Conservation (phyloP, 2,113 vertebrate species). For the Boleophthalmus pectinirostris region DNA sequence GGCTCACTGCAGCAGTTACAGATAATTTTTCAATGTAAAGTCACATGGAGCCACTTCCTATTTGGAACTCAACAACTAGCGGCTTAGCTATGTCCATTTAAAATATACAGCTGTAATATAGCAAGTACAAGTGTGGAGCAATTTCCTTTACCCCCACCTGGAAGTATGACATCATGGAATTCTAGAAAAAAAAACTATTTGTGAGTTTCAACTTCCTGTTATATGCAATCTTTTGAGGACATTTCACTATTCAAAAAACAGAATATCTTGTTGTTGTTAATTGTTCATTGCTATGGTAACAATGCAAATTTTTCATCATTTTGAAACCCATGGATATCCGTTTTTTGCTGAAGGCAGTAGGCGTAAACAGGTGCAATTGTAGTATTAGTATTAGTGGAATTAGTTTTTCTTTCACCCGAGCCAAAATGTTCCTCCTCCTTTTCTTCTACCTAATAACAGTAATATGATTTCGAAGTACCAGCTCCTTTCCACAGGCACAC, state of each 20-base stretch:
- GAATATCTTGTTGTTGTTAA: no score
- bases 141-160: background rate
- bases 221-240: no score
- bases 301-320: no score
- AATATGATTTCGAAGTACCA: background rate
- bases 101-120: background rate
- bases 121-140: background rate
- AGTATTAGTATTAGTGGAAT: background rate
- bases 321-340: no score
- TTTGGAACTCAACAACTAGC: no score
- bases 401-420: background rate
- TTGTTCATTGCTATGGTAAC: no score
- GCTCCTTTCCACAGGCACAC: background rate
- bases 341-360: no score
- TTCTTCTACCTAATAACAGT: slow-evolving; percentile 1
- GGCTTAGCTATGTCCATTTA: background rate
- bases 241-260: no score
- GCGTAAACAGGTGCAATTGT: background rate
- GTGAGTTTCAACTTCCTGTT: no score
- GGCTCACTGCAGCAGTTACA: no score
- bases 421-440: background rate
- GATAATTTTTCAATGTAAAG: no score
- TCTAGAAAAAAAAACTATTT: background rate
- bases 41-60: no score
- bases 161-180: background rate